Conservation (phyloP, 2,888 invertebrate genomes). For the Cephus nigrinus region DNA sequence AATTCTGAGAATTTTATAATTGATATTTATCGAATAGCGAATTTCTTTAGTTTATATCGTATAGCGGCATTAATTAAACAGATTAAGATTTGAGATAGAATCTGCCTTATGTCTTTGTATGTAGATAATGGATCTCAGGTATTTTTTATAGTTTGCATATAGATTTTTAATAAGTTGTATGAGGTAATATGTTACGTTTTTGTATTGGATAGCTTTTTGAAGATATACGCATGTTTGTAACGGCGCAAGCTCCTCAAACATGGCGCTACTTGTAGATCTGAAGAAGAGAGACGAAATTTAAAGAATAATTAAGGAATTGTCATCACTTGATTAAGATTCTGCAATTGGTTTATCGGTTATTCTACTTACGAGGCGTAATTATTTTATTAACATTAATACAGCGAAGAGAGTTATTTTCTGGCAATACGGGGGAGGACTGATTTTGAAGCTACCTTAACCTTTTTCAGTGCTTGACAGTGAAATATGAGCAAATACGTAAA, state of each 20-base stretch:
- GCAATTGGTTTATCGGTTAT: background rate
- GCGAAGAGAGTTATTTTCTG: background rate
- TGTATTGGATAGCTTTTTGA: background rate
- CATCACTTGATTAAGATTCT: background rate
- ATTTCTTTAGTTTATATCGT: background rate
- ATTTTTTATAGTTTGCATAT: background rate
- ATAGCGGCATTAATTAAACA: background rate
- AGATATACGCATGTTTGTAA: background rate
- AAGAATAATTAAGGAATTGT: background rate
- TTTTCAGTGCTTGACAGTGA: background rate
- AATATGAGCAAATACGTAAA: slow-evolving; percentile 75
- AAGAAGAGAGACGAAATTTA: background rate
- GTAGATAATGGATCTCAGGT: background rate
- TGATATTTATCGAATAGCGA: background rate
- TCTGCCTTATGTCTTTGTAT: background rate
- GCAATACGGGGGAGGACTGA: background rate
- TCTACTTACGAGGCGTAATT: background rate
- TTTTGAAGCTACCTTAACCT: background rate
- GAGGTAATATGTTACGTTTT: background rate
- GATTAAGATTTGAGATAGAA: background rate
- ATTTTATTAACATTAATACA: background rate
- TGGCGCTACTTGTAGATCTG: background rate
- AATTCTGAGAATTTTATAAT: background rate
- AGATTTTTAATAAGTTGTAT: background rate
- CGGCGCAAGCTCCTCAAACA: background rate